These are phyloP conservation scores for Notocelia uddmanniana DNA, from an alignment of 2,888 invertebrate species.

Conservation along the genomic window DNA sequence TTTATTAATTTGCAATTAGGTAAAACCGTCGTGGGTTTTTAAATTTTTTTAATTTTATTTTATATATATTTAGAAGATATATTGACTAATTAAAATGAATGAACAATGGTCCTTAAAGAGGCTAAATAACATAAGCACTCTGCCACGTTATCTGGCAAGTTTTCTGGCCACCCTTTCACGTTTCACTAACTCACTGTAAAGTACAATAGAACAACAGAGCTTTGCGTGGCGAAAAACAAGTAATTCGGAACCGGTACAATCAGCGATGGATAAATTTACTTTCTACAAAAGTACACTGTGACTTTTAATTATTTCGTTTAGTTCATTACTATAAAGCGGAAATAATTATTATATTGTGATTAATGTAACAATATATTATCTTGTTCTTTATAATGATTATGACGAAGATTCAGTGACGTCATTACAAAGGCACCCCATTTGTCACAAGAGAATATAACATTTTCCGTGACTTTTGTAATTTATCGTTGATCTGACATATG, in stretches of 20 bases:
- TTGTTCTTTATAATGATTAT: slow-evolving; percentile 12
- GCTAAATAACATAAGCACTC: background rate
- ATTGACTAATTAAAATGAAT: no score
- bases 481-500: background rate
- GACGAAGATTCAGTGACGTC: slow-evolving; percentile 21
- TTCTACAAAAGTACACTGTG: no score
- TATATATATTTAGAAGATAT: no score
- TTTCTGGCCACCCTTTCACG: slow-evolving; percentile 3
- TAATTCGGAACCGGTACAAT: slow-evolving; percentile 3
- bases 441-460: slow-evolving; percentile 22
- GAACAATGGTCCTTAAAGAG: background rate
- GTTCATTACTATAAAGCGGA: background rate
- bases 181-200: background rate
- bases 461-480: slow-evolving; percentile 6
- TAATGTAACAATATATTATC: slow-evolving; percentile 25
- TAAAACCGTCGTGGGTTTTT: no score
- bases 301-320: background rate
- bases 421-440: slow-evolving; percentile 30
- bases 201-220: slow-evolving; percentile 23
- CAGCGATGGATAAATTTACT: background rate
- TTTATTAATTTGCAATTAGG: no score
- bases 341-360: background rate
- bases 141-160: background rate
- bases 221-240: slow-evolving; percentile 19
- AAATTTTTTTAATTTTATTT: no score